These are phyloP conservation scores for Peromyscus eremicus DNA, from an alignment of 2,797 vertebrate species.

Conservation along the genomic window DNA sequence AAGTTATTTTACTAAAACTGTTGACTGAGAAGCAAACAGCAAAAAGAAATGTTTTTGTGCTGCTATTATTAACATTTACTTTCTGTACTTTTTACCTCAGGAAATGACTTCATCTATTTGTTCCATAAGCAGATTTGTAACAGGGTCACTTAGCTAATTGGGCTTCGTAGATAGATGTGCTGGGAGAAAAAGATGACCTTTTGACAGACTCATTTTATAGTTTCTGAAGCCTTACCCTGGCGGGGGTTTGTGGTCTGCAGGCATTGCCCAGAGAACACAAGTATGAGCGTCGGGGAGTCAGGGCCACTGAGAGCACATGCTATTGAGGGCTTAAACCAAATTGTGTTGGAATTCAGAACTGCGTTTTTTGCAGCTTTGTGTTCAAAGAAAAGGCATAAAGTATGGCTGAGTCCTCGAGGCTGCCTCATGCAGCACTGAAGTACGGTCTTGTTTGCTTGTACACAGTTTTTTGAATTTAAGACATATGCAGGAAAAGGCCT, in stretches of 20 bases:
- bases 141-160: slow-evolving; percentile 86
- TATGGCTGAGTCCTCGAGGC: neutral
- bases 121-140: slow-evolving; percentile 85
- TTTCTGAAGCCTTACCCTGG: slow-evolving; percentile 81
- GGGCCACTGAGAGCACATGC: slow-evolving; percentile 50
- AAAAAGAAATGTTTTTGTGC: slow-evolving; percentile 86
- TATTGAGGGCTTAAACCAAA: slow-evolving; percentile 57
- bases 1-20: slow-evolving; percentile 85
- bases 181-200: slow-evolving; percentile 68
- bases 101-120: slow-evolving; percentile 88
- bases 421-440: slow-evolving; percentile 69
- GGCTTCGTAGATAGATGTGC: slow-evolving; percentile 84
- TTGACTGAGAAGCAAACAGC: slow-evolving; percentile 77
- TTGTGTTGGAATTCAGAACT: slow-evolving; percentile 63
- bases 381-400: slow-evolving; percentile 55
- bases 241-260: slow-evolving; percentile 74
- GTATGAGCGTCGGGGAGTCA: slow-evolving; percentile 19
- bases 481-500: slow-evolving; percentile 69
- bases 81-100: slow-evolving; percentile 90
- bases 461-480: neutral
- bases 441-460: slow-evolving; percentile 55
- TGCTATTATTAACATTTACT: slow-evolving; percentile 88
- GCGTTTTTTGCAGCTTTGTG: slow-evolving; percentile 41
- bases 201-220: slow-evolving; percentile 83
- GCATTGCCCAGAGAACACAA: slow-evolving; percentile 74